Conservation (phyloP, 2,888 invertebrate genomes). For the Scotopteryx bipunctaria region DNA sequence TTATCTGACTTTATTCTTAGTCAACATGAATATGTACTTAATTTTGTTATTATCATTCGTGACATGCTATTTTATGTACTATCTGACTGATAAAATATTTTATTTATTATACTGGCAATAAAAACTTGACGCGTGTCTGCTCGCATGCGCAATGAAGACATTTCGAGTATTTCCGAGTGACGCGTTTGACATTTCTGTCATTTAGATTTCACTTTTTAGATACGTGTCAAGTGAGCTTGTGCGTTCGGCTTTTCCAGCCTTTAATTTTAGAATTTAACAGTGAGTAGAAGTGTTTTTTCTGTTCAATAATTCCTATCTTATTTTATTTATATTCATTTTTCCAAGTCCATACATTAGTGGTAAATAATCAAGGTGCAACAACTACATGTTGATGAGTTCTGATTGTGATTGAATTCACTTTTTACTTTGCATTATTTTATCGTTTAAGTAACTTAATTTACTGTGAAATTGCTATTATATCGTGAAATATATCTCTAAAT, state of each 20-base stretch:
- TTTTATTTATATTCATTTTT: conserved; percentile 14
- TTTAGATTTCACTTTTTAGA: conserved; percentile 76
- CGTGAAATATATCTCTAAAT: conserved; percentile 14
- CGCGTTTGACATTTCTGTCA: conserved; percentile 61
- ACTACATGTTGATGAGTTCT: conserved; percentile 36
- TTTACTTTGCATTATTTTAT: conserved; percentile 25
- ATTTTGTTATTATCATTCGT: no score
- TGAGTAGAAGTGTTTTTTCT: conserved; percentile 61
- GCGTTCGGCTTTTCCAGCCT: conserved; percentile 72
- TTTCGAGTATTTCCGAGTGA: conserved; percentile 49
- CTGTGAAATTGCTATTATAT: conserved; percentile 43
- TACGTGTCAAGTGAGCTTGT: conserved; percentile 78
- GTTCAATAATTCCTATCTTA: conserved; percentile 20
- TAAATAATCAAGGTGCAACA: conserved; percentile 9
- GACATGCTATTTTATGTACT: no score
- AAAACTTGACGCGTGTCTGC: conserved; percentile 53
- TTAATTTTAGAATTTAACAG: conserved; percentile 76
- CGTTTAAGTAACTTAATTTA: conserved; percentile 45
- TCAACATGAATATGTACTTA: no score
- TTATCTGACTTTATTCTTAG: no score
- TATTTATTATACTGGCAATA: conserved; percentile 40
- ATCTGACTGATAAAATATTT: no score
- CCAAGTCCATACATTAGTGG: neutral
- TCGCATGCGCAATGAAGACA: conserved; percentile 41
- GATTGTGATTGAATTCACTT: conserved; percentile 33